Base-by-base conservation (phyloP, 1,140 invertebrate genomes). In the Caerostris extrusa region DNA sequence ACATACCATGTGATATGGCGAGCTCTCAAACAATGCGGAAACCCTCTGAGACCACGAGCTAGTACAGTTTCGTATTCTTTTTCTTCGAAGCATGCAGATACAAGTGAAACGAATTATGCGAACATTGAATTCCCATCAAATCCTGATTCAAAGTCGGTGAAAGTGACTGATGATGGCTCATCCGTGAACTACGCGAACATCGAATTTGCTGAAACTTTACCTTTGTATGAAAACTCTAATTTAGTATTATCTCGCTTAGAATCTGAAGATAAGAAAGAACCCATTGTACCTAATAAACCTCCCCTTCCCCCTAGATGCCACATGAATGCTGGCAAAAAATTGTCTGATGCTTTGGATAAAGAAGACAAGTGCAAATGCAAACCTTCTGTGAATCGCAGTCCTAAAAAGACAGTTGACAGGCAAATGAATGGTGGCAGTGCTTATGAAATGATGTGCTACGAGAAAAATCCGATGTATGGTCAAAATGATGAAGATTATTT, bases 201-300 rank as follows among this genome's bases (percentile, higher is more conserved):
- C 7, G 93, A 94, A 67, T 94, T 90, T 14, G 61, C 87, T 3
- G 77, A 94, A n/a, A 90, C 87, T 19, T 53, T 90, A 58, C 71
- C 93, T 7, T 34, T 94, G 5, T 94, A 94, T 58, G 93, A 94
- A 71, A 94, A 94, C 19, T 94, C 93, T 7, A 94, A 85, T 85
- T n/a, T 90, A 19, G 93, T 94, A 3, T 61, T 94, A 53, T 90
- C 87, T n/a, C 71, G 93, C 12, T 83, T 93, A 57, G 85, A 89
- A 67, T 5, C n/a, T 4, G 77, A 89, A 1, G 93, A 90, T 14
- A 94, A 94, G 19, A 60, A 17, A 10, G 56, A 64, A 56, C 8
- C 55, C 6, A 17, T 89, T n/a, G 71, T n/a, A n/a, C 3, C 77
- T 14, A 81, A 71, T n/a, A 94, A 94, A 86, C 93, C 93, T 50